Evolutionary conservation across 2,888 invertebrate species (phyloP).

Genomic region (Drosophila borborema): DNA sequence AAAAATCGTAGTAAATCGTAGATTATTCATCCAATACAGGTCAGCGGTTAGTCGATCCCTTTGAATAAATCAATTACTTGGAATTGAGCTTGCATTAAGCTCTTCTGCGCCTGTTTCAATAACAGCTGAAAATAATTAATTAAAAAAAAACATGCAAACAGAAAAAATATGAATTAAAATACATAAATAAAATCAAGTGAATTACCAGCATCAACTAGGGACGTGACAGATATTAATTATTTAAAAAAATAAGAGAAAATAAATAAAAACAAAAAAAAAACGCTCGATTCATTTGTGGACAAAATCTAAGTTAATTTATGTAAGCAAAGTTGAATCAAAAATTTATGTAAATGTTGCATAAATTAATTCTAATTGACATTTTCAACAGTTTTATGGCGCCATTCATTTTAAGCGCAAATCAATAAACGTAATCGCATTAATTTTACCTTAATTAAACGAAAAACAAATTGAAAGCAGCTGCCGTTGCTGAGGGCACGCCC

Average conservation of each 20-base stretch:
- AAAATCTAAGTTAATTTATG: conserved; percentile 48
- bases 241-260: conserved; percentile 6
- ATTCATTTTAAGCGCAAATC: conserved; percentile 56
- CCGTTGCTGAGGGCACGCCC: conserved; percentile 7
- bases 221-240: conserved; percentile 19
- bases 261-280: conserved; percentile 19
- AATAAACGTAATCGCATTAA: conserved; percentile 65
- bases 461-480: conserved; percentile 56
- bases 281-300: conserved; percentile 6
- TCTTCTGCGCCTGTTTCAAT: not conserved
- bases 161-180: conserved; percentile 21
- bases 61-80: not conserved
- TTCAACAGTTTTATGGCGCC: conserved; percentile 52
- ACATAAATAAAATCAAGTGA: conserved; percentile 44
- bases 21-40: not conserved
- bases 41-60: not conserved
- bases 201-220: conserved; percentile 32
- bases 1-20: too few species aligned
- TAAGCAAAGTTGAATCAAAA: conserved; percentile 9
- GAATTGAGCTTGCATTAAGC: too few species aligned
- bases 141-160: conserved; percentile 7
- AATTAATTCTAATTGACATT: conserved; percentile 70
- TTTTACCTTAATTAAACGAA: conserved; percentile 61
- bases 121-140: not conserved
- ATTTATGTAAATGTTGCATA: conserved; percentile 28